Conservation (phyloP, 2,113 vertebrate genomes). For the Calyptomena viridis region DNA sequence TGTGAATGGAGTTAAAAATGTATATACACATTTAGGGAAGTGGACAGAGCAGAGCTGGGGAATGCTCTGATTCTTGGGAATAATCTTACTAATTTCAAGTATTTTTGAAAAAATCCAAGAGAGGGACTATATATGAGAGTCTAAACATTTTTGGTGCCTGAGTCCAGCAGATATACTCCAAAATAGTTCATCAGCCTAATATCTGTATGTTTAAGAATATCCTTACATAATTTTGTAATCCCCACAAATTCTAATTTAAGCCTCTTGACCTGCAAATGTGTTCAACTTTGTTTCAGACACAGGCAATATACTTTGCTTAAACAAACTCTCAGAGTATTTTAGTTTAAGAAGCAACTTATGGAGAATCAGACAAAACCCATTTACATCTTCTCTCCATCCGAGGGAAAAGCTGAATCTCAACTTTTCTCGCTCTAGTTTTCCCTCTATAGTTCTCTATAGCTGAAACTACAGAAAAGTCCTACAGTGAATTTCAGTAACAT, state of each 20-base stretch:
- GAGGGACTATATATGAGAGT: background rate
- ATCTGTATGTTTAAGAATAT: background rate
- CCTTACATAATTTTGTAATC: background rate
- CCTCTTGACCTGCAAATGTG: background rate
- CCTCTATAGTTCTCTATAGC: background rate
- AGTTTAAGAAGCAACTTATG: background rate
- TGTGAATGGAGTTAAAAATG: background rate
- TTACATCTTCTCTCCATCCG: background rate
- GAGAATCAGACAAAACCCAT: background rate
- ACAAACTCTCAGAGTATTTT: background rate
- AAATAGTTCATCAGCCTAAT: background rate
- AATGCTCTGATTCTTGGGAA: background rate
- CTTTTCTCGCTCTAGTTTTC: background rate
- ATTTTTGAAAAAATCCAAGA: background rate
- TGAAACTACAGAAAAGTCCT: background rate
- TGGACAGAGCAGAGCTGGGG: background rate
- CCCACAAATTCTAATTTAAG: background rate
- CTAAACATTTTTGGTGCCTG: background rate
- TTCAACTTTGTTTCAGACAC: background rate
- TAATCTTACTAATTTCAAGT: background rate
- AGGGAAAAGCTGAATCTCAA: background rate
- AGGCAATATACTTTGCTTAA: background rate
- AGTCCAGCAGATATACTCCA: background rate
- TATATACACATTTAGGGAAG: background rate
- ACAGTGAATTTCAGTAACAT: background rate